Percentiles rank a stretch among this genome's conserved stretches.
Conservation (phyloP, 1,140 invertebrate species). For the Sycobia sp. region DNA sequence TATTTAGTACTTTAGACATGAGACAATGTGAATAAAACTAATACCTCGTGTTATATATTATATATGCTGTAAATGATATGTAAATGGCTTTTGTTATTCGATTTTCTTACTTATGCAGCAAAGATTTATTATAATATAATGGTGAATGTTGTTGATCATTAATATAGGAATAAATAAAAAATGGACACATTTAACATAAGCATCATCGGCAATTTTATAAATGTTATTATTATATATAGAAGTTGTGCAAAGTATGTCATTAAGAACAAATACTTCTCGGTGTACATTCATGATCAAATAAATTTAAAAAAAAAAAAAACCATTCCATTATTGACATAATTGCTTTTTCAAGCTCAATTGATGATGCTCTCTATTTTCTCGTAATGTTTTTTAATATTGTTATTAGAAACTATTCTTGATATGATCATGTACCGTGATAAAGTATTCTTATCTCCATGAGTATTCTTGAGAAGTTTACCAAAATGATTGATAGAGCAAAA, state of each 20-base stretch:
- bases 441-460: too few species aligned
- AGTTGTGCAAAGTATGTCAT: conserved; percentile 1
- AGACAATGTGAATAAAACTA: conserved; percentile 7
- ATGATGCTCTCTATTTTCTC: conserved; percentile 22
- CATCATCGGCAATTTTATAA: conserved; percentile 34
- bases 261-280: neutral
- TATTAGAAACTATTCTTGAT: conserved; percentile 31
- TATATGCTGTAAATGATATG: conserved; percentile 17
- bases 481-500: too few species aligned
- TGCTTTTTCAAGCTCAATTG: conserved; percentile 6
- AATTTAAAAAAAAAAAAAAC: conserved; percentile 3
- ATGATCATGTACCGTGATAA: conserved; percentile 24
- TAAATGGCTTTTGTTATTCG: conserved; percentile 19
- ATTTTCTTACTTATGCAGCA: conserved; percentile 5
- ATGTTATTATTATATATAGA: conserved; percentile 24
- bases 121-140: conserved; percentile 15
- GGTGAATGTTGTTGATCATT: conserved; percentile 18
- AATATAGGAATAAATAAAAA: conserved; percentile 17
- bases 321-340: conserved; percentile 20
- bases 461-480: too few species aligned
- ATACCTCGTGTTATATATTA: conserved; percentile 32
- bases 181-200: conserved; percentile 32
- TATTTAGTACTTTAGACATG: conserved; percentile 17
- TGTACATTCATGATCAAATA: conserved; percentile 9
- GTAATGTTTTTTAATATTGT: conserved; percentile 14